Conservation (phyloP, 1,140 invertebrate species). For the Chymomyza costata region DNA sequence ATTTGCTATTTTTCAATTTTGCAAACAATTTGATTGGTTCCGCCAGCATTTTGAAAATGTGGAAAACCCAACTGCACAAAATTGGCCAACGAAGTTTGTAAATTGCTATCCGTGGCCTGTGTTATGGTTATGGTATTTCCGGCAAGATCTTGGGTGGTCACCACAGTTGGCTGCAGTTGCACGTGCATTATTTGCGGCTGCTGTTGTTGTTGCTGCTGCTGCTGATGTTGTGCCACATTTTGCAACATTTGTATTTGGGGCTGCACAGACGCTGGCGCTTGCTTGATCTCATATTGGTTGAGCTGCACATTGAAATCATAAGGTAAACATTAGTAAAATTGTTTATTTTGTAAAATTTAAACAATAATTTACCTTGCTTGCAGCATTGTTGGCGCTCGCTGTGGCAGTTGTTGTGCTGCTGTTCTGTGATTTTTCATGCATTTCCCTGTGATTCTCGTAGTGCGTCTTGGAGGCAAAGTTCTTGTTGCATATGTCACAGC, state of each 20-base stretch:
- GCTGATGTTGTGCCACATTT: constrained; percentile 14
- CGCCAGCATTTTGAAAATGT: constrained; percentile 53
- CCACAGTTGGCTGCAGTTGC: constrained; percentile 33
- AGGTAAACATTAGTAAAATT: too few species aligned
- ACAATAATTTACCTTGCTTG: too few species aligned
- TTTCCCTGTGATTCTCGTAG: constrained; percentile 79
- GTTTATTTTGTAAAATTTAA: too few species aligned
- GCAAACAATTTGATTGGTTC: constrained; percentile 38
- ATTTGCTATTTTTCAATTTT: constrained; percentile 46
- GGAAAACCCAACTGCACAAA: constrained; percentile 61
- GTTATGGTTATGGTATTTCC: constrained; percentile 69
- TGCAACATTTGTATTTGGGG: constrained; percentile 33
- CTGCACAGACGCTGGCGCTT: background rate
- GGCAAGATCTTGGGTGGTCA: constrained; percentile 56
- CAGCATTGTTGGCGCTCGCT: background rate
- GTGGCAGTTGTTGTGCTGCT: constrained; percentile 1
- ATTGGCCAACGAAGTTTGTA: constrained; percentile 54
- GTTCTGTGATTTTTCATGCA: constrained; percentile 46
- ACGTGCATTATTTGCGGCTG: constrained; percentile 60
- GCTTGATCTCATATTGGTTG: constrained; percentile 26
- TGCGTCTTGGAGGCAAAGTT: constrained; percentile 84
- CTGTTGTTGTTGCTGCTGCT: constrained; percentile 35
- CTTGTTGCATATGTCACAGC: constrained; percentile 84
- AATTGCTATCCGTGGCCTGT: constrained; percentile 56
- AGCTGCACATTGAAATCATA: too few species aligned